Percentiles rank a stretch among this genome's conserved stretches.
Evolutionary conservation across 1,140 invertebrate species (phyloP).

Genomic region (Psilanteris sp.): DNA sequence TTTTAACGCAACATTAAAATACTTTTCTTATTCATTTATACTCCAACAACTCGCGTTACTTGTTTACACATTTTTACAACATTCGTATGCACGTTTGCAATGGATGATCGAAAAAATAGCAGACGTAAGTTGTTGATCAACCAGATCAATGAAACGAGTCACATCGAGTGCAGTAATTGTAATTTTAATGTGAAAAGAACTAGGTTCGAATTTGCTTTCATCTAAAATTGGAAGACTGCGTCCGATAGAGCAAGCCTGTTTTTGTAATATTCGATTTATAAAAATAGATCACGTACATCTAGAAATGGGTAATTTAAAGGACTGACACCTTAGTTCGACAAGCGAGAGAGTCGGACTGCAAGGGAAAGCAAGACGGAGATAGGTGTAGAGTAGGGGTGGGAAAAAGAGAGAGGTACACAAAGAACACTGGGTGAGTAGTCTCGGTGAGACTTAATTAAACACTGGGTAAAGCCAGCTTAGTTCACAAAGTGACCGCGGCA

Average conservation of each 20-base stretch:
- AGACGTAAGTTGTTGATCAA: too few species aligned
- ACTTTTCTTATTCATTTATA: background rate
- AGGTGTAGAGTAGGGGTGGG: constrained; percentile 25
- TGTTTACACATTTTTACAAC: too few species aligned
- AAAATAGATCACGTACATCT: constrained; percentile 40
- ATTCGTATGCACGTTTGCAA: too few species aligned
- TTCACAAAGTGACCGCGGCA: constrained; percentile 80
- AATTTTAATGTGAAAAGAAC: background rate
- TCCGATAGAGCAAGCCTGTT: constrained; percentile 14
- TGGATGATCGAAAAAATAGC: too few species aligned
- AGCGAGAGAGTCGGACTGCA: too few species aligned
- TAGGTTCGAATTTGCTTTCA: background rate
- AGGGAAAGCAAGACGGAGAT: constrained; percentile 16
- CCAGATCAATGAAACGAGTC: too few species aligned
- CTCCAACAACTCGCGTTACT: too few species aligned
- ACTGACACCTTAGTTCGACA: too few species aligned
- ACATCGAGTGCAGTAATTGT: too few species aligned
- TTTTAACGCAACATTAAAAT: background rate
- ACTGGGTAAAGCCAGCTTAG: constrained; percentile 77
- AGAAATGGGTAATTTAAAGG: constrained; percentile 50
- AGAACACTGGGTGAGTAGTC: constrained; percentile 70
- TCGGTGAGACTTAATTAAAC: constrained; percentile 80
- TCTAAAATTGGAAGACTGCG: constrained; percentile 2
- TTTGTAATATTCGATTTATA: constrained; percentile 6
- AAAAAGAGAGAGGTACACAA: constrained; percentile 62